Percentiles rank a stretch among this genome's conserved stretches.
phyloP scores from a whole-genome alignment of 1,140 invertebrate species.

The Macrostomum lignano region DNA sequence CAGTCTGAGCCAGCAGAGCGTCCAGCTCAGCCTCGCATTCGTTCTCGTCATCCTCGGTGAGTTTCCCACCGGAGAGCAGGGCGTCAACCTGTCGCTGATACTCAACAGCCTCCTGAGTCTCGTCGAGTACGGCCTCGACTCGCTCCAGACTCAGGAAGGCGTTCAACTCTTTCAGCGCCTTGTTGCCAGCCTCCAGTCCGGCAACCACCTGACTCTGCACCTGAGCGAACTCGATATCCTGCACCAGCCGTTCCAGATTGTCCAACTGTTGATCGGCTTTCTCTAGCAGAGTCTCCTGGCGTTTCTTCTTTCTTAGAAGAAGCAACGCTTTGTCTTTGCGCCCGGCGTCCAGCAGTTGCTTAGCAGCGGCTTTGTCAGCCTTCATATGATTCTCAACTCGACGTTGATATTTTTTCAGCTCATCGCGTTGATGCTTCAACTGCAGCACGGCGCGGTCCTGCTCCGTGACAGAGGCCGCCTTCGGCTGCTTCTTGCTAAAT shows the following conservation, averaged over 20 bases:
- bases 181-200: too few relatives aligned
- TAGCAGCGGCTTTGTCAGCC: constrained; percentile 53
- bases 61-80: too few relatives aligned
- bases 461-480: too few relatives aligned
- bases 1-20: too few relatives aligned
- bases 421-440: constrained; percentile 78
- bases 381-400: constrained; percentile 50
- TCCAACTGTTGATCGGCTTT: constrained; percentile 64
- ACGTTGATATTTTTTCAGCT: constrained; percentile 72
- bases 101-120: constrained; percentile 65
- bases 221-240: constrained; percentile 70
- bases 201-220: constrained; percentile 63
- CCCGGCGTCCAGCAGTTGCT: constrained; percentile 48
- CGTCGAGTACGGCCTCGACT: constrained; percentile 77
- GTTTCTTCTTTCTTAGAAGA: constrained; percentile 65
- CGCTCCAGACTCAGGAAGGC: constrained; percentile 65
- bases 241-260: constrained; percentile 50
- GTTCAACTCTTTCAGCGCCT: constrained; percentile 65
- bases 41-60: too few relatives aligned
- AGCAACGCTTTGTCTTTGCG: constrained; percentile 69
- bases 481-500: too few relatives aligned
- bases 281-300: constrained; percentile 56
- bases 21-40: too few relatives aligned
- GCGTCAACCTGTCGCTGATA: too few relatives aligned
- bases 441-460: too few relatives aligned